Base-by-base conservation (phyloP, 2,888 invertebrate genomes). In the Epinotia brunnichana region DNA sequence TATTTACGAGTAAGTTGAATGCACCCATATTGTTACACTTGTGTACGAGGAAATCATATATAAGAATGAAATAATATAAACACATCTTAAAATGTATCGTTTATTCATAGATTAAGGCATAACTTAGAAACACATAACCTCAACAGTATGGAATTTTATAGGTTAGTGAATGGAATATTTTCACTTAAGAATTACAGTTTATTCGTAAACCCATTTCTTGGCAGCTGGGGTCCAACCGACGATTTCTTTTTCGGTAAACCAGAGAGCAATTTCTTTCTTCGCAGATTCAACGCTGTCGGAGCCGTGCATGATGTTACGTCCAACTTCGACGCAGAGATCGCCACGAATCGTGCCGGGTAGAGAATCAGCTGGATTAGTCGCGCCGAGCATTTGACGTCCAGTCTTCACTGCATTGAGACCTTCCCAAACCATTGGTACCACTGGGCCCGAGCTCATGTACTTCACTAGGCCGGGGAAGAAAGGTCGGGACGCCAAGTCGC, bases 321-420 rank as follows among this genome's bases (percentile, higher is more conserved):
- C 99, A 81, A 98, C 97, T 90, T 99, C 96, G 81, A 99, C 96
- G 92, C 98, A 98, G 85, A 96, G 97, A 90, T 99, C 99, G 73
- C 99, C 99, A 84, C 99, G 96, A 85, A 99, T 99, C 74, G 99
- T 99, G 76, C 99, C 99, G 74, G 99, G 99, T 76, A 95, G 95
- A 17, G 99, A 99, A 83, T 98, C 97, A 74, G 97, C 97, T 29
- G 99, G 99, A 90, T 99, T 98, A 76, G 99, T 99, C 76, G 98
- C 99, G 78, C 99, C 99, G 80, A 99, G 95, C 96, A 99, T 97
- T 81, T 96, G 95, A 82, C 99, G 97, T 53, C 99, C 99, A 81
- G 98, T 98, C 92, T 98, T 98, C 7, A 99, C 99, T 63, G 95
- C 98, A 86, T 97, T 96, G 69, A 97, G 95, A 79, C 99, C 99